phyloP scores from a whole-genome alignment of 2,797 vertebrate genomes.

The Catamblyrhynchus diadema region DNA sequence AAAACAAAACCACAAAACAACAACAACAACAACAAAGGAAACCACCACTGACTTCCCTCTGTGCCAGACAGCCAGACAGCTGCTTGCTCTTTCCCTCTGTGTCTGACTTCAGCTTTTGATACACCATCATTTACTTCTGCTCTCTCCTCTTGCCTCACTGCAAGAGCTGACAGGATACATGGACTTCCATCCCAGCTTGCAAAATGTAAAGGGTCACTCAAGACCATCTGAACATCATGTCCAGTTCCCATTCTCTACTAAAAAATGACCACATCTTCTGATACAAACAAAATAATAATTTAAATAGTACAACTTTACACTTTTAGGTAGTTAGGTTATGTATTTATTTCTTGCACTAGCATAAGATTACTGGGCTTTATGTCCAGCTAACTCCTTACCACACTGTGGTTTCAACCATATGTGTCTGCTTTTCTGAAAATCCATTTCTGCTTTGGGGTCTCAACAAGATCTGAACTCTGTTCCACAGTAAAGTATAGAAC shows the following conservation, averaged over 20 bases:
- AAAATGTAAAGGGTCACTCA: constrained; percentile 3
- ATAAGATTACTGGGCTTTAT: not conserved
- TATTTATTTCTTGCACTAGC: constrained; percentile 38
- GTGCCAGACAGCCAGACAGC: constrained; percentile 45
- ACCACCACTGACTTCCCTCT: not conserved
- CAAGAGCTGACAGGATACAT: constrained; percentile 23
- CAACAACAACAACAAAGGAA: not conserved
- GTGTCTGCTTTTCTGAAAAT: constrained; percentile 39
- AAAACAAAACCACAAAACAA: too few relatives aligned
- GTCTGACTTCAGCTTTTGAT: constrained; percentile 40
- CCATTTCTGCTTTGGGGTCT: not conserved
- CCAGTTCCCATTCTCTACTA: not conserved
- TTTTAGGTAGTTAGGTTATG: not conserved
- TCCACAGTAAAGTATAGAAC: not conserved
- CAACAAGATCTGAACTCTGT: not conserved
- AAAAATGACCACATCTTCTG: constrained; percentile 28
- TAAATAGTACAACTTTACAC: constrained; percentile 5
- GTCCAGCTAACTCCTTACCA: not conserved
- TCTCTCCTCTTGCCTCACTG: not conserved
- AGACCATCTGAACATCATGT: constrained; percentile 44
- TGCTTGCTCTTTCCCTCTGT: not conserved
- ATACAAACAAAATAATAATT: constrained; percentile 45
- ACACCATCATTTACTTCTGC: not conserved
- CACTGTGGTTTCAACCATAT: not conserved
- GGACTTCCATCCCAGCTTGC: constrained; percentile 26